phyloP scores from a whole-genome alignment of 2,888 invertebrate species.

The Drosophila recens region DNA sequence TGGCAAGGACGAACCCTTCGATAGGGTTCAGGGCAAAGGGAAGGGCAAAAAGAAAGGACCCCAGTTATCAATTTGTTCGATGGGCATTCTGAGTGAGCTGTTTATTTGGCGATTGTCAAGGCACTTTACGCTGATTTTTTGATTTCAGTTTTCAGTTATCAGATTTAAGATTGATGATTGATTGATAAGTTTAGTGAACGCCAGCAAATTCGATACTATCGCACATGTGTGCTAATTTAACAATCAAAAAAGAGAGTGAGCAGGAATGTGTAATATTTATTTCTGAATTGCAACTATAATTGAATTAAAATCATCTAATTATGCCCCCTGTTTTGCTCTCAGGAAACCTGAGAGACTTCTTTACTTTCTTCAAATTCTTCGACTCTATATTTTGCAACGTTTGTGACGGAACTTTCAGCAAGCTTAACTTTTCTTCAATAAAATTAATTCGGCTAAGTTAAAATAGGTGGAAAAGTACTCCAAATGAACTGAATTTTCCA shows the following conservation, averaged over 20 bases:
- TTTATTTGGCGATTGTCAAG: conserved; percentile 58
- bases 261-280: not conserved
- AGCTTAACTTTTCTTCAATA: no score
- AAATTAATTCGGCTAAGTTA: no score
- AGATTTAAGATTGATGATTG: conserved; percentile 35
- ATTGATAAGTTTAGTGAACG: conserved; percentile 44
- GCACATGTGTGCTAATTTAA: conserved; percentile 10
- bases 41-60: conserved; percentile 3
- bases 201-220: conserved; percentile 1
- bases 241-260: not conserved
- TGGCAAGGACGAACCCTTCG: conserved; percentile 48
- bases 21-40: conserved; percentile 3
- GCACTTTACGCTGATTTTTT: conserved; percentile 50
- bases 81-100: conserved; percentile 48
- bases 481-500: no score
- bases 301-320: conserved; percentile 1
- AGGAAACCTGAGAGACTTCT: no score
- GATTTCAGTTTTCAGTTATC: conserved; percentile 27
- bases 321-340: not conserved
- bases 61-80: conserved; percentile 46
- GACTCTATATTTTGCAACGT: no score
- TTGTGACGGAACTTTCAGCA: no score
- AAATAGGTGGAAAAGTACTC: no score
- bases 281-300: conserved; percentile 13
- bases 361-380: no score